Conservation (phyloP, 2,888 invertebrate genomes). For the Diarsia mendica region DNA sequence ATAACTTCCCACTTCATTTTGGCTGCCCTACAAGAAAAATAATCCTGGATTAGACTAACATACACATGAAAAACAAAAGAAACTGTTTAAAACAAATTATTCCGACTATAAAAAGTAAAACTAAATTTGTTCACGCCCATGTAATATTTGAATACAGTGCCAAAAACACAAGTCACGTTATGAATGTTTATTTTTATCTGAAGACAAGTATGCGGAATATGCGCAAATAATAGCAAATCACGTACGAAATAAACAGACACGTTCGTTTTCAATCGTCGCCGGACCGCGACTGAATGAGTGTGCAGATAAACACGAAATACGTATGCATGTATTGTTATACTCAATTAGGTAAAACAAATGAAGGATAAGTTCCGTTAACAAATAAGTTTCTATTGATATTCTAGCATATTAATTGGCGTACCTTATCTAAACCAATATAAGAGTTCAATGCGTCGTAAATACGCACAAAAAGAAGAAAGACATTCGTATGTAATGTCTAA, state of each 20-base stretch:
- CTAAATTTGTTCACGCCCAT: conserved; percentile 13
- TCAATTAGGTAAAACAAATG: conserved; percentile 10
- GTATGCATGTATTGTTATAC: background rate
- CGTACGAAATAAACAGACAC: conserved; percentile 44
- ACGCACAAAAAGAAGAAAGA: conserved; percentile 18
- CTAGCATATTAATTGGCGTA: conserved; percentile 2
- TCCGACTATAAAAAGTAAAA: conserved; percentile 17
- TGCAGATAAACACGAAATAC: conserved; percentile 39
- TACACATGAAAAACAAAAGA: conserved; percentile 2
- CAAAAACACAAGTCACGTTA: conserved; percentile 67
- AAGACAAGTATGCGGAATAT: conserved; percentile 35
- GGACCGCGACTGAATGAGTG: conserved; percentile 57
- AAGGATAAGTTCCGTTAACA: background rate
- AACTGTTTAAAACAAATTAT: background rate
- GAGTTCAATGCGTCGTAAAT: conserved; percentile 10
- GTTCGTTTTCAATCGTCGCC: conserved; percentile 28
- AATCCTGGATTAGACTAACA: conserved; percentile 1
- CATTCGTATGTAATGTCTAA: conserved; percentile 4
- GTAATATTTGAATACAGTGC: conserved; percentile 47
- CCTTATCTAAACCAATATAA: conserved; percentile 24
- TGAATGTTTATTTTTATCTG: conserved; percentile 59
- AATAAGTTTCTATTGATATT: background rate
- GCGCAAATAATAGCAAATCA: conserved; percentile 45
- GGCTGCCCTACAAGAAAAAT: conserved; percentile 37
- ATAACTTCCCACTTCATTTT: conserved; percentile 71